These are phyloP conservation scores for Stichodactyla mertensii DNA, from an alignment of 64 coral and sea anemone species.

Conservation along the genomic window DNA sequence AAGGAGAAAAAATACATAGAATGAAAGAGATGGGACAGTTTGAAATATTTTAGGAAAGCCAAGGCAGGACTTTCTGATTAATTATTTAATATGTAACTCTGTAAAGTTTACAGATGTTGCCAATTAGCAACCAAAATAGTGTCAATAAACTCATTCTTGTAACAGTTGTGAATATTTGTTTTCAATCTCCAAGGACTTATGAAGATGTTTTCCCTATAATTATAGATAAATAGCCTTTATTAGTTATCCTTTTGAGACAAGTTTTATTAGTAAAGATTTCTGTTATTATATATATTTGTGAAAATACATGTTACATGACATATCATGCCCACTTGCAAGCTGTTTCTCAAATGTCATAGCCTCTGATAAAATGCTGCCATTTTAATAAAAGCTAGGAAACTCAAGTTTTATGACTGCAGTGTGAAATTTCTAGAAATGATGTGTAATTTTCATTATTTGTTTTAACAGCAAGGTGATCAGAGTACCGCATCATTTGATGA, in stretches of 20 bases:
- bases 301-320: neutral
- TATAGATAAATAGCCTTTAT: neutral
- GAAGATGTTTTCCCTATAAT: neutral
- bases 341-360: no score
- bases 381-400: no score
- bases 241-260: neutral
- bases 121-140: neutral
- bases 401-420: no score
- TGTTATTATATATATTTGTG: neutral
- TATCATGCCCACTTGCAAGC: no score
- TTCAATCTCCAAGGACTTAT: neutral
- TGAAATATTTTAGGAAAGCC: neutral
- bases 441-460: no score
- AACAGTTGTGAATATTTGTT: neutral
- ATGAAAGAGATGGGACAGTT: neutral
- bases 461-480: constrained; percentile 52
- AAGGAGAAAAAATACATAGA: neutral
- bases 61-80: neutral
- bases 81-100: neutral
- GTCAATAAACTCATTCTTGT: neutral
- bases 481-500: constrained; percentile 72
- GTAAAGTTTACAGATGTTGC: neutral
- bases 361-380: no score
- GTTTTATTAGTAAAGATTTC: no score
- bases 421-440: no score